Base-by-base conservation (phyloP, 2,113 vertebrate species). In the Aythya baeri region DNA sequence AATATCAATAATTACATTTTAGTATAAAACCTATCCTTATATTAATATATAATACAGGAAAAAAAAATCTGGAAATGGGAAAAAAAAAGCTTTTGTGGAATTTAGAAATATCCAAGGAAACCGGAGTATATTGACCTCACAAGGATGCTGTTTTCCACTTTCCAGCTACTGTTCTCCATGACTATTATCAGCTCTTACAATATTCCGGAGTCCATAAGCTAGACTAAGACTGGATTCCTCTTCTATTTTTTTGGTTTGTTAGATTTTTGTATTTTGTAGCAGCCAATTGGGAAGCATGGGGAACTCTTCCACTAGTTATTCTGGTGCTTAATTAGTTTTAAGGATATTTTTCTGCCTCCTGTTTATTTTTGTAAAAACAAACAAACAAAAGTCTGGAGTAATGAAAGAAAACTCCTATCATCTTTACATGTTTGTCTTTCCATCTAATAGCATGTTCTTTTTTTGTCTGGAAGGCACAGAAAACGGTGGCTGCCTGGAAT, bases 241-340 rank as follows among this genome's bases (percentile, higher is more conserved):
- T 41, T 88, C 94, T 26, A 78, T 95, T 96, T 95, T 96, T 87
- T 41, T 91, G 83, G 78, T 89, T 96, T 91, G 77, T 74, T 83
- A 94, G 94, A 86, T 87, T 94, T 97, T 97, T 94, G 95, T 97
- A 76, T 76, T 81, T 61, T 78, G 38, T 83, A 73, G 59, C 46
- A 93, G 43, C 58, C 96, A 97, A 88, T 54, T 62, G 96, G 83
- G 82, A 96, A 94, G 78, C 49, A 88, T 34, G 94, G 67, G 83
- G 89, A 97, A 86, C 58, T 93, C 85, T 96, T 97, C 90, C 89
- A 97, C 92, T 62, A 97, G 46, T 50, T 77, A 46, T 88, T 67
- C 27, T 52, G 13, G 13, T 65, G 71, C 88, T 82, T 97, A 87
- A 73, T 97, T 96, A 95, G 85, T 95, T 98, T 97, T 96, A 97